These are phyloP conservation scores for Lates japonicus DNA, from an alignment of 2,797 vertebrate species.

Conservation along the genomic window DNA sequence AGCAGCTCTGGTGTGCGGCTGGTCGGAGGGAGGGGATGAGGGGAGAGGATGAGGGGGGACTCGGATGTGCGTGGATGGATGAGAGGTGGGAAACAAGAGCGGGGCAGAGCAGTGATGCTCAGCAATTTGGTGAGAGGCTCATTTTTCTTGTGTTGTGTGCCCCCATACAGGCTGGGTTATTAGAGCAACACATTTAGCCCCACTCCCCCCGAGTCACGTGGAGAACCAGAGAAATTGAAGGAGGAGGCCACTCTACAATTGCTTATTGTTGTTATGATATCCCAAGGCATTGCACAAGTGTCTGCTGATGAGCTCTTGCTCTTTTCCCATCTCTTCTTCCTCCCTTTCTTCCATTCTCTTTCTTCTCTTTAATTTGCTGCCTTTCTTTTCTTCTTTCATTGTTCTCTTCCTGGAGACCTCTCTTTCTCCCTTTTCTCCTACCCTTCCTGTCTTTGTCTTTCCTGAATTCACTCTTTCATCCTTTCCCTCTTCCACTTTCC, in stretches of 20 bases:
- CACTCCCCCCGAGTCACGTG: constrained; percentile 36
- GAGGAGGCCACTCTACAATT: constrained; percentile 23
- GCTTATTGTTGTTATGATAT: constrained; percentile 67
- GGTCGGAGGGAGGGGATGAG: constrained; percentile 40
- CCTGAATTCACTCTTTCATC: too few relatives aligned
- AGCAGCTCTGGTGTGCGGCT: constrained; percentile 55
- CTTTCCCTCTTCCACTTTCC: too few relatives aligned
- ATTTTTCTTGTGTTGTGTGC: constrained; percentile 76
- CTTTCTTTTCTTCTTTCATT: too few relatives aligned
- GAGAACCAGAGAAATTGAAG: constrained; percentile 25
- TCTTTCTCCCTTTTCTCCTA: too few relatives aligned
- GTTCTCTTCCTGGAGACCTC: too few relatives aligned
- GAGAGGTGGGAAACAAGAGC: constrained; percentile 58
- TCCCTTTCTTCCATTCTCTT: background rate
- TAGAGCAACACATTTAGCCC: constrained; percentile 67
- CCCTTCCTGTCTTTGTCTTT: too few relatives aligned
- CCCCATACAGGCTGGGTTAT: constrained; percentile 69
- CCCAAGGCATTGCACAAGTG: constrained; percentile 49
- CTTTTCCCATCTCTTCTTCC: background rate
- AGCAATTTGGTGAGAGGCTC: constrained; percentile 76
- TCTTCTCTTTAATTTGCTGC: background rate
- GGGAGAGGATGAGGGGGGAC: constrained; percentile 17
- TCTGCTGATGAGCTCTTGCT: constrained; percentile 54
- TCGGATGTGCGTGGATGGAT: constrained; percentile 58
- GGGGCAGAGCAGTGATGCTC: constrained; percentile 67